A percentile compares a stretch with the other conserved stretches of the same genome.
phyloP scores from a whole-genome alignment of 2,888 invertebrate species.

The Cantharis nigra region DNA sequence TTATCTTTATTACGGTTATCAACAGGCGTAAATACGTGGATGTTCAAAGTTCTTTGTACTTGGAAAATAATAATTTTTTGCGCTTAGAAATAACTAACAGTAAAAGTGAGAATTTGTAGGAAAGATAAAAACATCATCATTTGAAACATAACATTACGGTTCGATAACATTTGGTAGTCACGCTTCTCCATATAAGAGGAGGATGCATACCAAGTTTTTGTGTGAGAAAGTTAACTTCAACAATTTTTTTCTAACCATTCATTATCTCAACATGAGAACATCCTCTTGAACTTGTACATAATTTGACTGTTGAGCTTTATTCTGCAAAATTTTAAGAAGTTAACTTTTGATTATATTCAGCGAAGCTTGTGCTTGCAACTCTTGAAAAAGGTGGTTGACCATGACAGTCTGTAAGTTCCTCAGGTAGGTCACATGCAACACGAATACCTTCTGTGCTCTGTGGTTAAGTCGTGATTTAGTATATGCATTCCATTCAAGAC shows the following conservation, averaged over 20 bases:
- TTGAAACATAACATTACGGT: conserved; percentile 7
- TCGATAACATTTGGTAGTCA: conserved; percentile 19
- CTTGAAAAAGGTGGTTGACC: conserved; percentile 16
- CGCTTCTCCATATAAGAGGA: background rate
- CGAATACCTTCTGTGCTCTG: conserved; percentile 17
- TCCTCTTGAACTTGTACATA: background rate
- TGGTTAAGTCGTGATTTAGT: conserved; percentile 5
- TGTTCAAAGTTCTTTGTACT: conserved; percentile 12
- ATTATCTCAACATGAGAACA: conserved; percentile 2
- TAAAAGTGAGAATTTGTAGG: conserved; percentile 10
- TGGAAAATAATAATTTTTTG: background rate
- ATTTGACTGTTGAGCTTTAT: background rate
- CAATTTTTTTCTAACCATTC: background rate
- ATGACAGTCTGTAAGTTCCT: conserved; percentile 38
- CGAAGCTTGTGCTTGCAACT: conserved; percentile 1
- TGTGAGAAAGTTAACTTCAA: background rate
- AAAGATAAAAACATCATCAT: conserved; percentile 4
- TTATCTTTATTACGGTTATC: background rate
- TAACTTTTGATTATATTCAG: background rate
- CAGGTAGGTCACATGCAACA: conserved; percentile 34
- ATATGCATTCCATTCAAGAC: conserved; percentile 11
- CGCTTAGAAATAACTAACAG: conserved; percentile 7
- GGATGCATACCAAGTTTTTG: conserved; percentile 3
- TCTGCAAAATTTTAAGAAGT: background rate
- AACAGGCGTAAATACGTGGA: background rate